Conservation (phyloP, 2,113 vertebrate genomes). For the Varanus komodoensis region DNA sequence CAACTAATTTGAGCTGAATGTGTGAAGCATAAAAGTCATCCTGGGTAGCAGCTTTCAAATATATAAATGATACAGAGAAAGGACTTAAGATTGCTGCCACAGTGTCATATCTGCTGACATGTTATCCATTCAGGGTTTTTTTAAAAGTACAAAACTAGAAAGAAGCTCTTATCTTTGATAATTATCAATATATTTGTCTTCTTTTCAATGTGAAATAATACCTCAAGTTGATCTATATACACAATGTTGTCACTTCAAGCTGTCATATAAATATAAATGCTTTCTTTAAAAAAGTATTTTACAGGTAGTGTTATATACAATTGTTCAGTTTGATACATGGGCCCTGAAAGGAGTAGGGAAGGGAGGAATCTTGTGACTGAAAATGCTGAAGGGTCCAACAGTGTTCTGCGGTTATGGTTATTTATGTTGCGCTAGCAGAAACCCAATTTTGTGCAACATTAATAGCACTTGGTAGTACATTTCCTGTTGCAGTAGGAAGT, state of each 20-base stretch:
- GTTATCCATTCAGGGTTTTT: constrained; percentile 71
- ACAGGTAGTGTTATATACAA: constrained; percentile 87
- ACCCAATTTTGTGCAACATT: too few species aligned
- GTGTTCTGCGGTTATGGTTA: too few species aligned
- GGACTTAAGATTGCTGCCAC: constrained; percentile 71
- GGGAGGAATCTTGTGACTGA: constrained; percentile 11
- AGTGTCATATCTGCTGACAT: constrained; percentile 61
- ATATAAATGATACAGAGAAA: constrained; percentile 74
- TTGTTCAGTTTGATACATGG: constrained; percentile 83
- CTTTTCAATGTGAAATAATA: constrained; percentile 99
- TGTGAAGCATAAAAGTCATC: constrained; percentile 69
- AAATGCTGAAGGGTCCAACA: background rate
- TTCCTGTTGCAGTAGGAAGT: too few species aligned
- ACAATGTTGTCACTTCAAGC: constrained; percentile 90
- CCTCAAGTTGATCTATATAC: constrained; percentile 95
- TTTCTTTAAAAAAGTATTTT: constrained; percentile 81
- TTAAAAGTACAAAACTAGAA: constrained; percentile 93
- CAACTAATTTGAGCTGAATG: constrained; percentile 75
- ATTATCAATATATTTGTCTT: constrained; percentile 87
- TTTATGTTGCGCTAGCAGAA: too few species aligned
- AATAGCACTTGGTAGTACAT: too few species aligned
- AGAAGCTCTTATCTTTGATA: constrained; percentile 90
- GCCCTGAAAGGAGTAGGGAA: constrained; percentile 62
- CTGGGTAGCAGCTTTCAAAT: constrained; percentile 74
- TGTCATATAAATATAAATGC: constrained; percentile 91